Evolutionary conservation across 2,113 vertebrate genomes (phyloP), one percentile per base, ranked within the genome.

Genomic region (Indicator indicator): DNA sequence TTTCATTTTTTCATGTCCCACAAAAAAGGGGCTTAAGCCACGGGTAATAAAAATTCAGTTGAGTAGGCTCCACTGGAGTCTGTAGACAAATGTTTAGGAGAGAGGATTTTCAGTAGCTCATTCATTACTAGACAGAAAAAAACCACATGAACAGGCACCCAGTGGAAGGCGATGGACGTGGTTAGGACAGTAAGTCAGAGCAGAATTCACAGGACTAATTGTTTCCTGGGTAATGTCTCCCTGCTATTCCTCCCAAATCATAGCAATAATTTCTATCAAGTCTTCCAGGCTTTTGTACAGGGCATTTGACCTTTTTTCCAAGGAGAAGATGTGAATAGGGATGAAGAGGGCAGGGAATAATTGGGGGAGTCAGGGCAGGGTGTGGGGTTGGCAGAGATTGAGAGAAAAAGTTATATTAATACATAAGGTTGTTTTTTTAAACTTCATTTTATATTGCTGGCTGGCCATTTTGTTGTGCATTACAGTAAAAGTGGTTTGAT

Each of bases 331-430:
- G 4, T n/a, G 30, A 36, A 10, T 40, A 71, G 38, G 9, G 2
- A 8, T 5, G 5, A 1, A 16, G 4, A 11, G 0, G 1, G 4
- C 27, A 44, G 28, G 27, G 18, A 44, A 42, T 44, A 17, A 30
- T 3, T 23, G 10, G 33, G 7, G 36, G 27, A 42, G 36, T 24
- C 20, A n/a, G 6, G 12, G 12, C 11, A 9, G 27, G 54, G 26
- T 14, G 27, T 55, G 27, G 27, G 27, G 54, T 55, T 8, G 24
- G 16, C 2, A 16, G 19, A 8, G 6, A 23, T 7, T 65, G 24
- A 28, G 4, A 69, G 26, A 62, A 23, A 76, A 5, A 14, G 4
- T 42, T 75, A 11, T 10, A 9, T 54, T 48, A 60, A 46, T 36
- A 46, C 8, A 12, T 16, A 36, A 21, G 4, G 11, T 28, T 3